Evolutionary conservation across 2,888 invertebrate genomes (phyloP), one percentile per base, ranked within the genome.

Genomic region (Xestia c-nigrum): DNA sequence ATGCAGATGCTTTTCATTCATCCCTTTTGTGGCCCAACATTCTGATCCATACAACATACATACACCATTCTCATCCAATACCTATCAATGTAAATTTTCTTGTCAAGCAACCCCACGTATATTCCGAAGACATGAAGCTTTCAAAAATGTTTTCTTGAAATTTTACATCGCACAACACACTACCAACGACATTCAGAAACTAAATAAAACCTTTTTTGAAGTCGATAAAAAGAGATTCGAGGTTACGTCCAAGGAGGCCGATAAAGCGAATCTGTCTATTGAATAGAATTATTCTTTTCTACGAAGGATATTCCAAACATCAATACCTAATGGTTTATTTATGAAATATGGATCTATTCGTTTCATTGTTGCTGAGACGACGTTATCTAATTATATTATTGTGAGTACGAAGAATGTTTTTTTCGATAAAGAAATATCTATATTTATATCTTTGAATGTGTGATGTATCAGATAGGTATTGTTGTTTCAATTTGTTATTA

Each of bases 311-410:
- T 65, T 47, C 24, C 21, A 46, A 55, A 59, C 24, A 40, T 70
- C 52, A 71, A 78, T 52, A 38, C 38, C 19, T 65, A 77, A 65
- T 59, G 77, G 59, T 71, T 78, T 78, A 63, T 71, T 55, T 71
- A 78, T 67, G 61, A 77, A 70, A 72, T 78, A 68, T 64, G 5
- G 43, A 72, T 63, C n/a, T 50, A 38, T 67, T 40, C 14, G 5
- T 40, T 40, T 67, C 66, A 71, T 61, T 76, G 57, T 59, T 50
- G 57, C 57, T 50, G 38, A 43, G 63, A 66, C 40, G 38, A 59
- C 31, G 43, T 16, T 71, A 78, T 78, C 16, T 31, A 78, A 65
- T 57, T 57, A 57, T 57, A 43, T 64, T 69, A n/a, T 57, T 43
- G 38, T 57, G 57, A 57, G 57, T 50, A 46, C 24, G 5, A 40